A percentile compares a stretch with the other conserved stretches of the same genome.
Conservation (phyloP, 2,113 vertebrate species). For the Tragulus kanchil region DNA sequence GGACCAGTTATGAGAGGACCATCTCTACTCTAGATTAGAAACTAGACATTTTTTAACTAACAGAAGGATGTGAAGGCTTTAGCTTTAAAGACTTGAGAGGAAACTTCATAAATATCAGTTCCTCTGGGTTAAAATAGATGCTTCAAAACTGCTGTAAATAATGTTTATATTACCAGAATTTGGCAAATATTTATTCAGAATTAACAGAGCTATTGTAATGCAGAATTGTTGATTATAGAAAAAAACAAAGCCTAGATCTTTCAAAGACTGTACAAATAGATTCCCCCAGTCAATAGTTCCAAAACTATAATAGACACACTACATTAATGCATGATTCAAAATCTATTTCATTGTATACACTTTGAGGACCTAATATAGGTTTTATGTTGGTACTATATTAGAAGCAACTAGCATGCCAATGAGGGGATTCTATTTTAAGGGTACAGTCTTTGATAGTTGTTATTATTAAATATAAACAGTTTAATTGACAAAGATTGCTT, state of each 20-base stretch:
- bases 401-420: background rate
- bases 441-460: background rate
- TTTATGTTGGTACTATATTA: background rate
- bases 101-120: background rate
- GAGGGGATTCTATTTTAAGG: background rate
- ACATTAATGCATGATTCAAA: background rate
- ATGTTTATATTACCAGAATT: background rate
- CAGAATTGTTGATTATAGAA: background rate
- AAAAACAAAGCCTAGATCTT: background rate
- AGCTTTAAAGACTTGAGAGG: background rate
- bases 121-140: background rate
- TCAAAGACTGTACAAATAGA: background rate
- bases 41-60: background rate
- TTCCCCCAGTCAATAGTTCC: background rate
- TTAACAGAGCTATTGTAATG: background rate
- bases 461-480: background rate
- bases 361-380: background rate
- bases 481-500: background rate
- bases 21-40: background rate
- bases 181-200: conserved; percentile 11
- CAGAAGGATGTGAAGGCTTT: background rate
- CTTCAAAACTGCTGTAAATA: background rate
- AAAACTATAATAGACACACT: background rate
- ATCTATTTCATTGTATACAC: background rate
- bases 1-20: background rate